Evolutionary conservation across 2,797 vertebrate species (phyloP).

Genomic region (Dendrocincla fuliginosa): DNA sequence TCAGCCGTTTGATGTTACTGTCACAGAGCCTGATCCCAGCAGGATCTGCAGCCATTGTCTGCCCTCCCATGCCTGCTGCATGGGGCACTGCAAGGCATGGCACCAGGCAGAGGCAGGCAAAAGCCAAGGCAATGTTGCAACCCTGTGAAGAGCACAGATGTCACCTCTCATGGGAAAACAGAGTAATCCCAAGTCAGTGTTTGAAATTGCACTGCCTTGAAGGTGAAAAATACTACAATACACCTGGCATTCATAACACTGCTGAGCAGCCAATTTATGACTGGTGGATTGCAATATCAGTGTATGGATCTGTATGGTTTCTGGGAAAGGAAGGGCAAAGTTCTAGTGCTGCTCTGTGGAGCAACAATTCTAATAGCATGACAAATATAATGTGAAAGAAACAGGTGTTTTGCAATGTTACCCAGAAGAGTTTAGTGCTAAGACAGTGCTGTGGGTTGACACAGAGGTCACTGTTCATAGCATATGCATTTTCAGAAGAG

Average conservation of each 20-base stretch:
- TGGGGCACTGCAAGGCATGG: accelerated
- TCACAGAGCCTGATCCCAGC: neutral
- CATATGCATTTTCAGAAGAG: neutral
- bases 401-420: neutral
- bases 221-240: neutral
- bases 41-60: neutral
- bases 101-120: neutral
- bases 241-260: neutral
- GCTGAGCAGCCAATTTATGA: neutral
- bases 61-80: neutral
- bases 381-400: neutral
- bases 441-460: neutral
- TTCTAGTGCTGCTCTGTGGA: neutral
- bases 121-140: neutral
- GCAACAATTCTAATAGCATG: neutral
- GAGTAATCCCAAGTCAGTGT: neutral
- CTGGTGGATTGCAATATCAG: neutral
- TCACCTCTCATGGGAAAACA: neutral
- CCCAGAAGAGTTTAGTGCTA: neutral
- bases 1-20: neutral
- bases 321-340: neutral
- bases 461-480: neutral
- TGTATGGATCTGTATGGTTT: neutral
- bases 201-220: neutral
- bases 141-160: neutral